A percentile compares a stretch with the other conserved stretches of the same genome.
Conservation (phyloP, 2,113 vertebrate species). For the Chrysochloris asiatica region DNA sequence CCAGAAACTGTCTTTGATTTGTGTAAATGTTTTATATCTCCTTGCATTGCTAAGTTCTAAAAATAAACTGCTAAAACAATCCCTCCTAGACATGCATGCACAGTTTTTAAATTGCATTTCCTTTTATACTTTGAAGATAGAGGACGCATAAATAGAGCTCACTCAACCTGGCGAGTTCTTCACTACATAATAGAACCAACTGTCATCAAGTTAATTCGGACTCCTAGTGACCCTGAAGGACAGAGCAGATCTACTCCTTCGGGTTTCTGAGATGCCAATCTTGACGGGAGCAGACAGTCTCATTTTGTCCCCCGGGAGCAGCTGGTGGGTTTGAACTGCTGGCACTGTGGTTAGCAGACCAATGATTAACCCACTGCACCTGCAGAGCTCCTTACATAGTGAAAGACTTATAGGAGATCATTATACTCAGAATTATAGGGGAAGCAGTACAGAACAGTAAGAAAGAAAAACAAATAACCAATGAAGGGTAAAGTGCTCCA, state of each 20-base stretch:
- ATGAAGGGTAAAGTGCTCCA: accelerated
- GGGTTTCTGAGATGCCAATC: too few species aligned
- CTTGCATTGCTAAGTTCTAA: slow-evolving; percentile 3
- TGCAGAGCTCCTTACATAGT: too few species aligned
- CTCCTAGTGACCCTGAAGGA: too few species aligned
- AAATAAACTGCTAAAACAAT: slow-evolving; percentile 18
- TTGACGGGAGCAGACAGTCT: too few species aligned
- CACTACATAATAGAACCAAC: not conserved
- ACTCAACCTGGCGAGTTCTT: slow-evolving; percentile 19
- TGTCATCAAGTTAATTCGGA: too few species aligned
- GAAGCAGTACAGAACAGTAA: not conserved
- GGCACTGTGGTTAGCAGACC: too few species aligned
- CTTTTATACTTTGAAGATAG: slow-evolving; percentile 39
- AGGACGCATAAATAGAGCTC: not conserved
- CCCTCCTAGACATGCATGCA: not conserved
- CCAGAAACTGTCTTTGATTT: slow-evolving; percentile 31
- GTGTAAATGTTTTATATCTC: slow-evolving; percentile 6
- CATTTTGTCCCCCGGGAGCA: too few species aligned
- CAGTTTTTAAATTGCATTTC: slow-evolving; percentile 29
- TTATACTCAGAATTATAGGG: not conserved
- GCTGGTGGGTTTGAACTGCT: too few species aligned
- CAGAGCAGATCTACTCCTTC: too few species aligned
- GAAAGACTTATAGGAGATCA: too few species aligned
- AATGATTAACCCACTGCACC: too few species aligned
- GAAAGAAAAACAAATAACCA: not conserved